Base-by-base conservation (phyloP, 2,888 invertebrate genomes). In the Eilema depressum region DNA sequence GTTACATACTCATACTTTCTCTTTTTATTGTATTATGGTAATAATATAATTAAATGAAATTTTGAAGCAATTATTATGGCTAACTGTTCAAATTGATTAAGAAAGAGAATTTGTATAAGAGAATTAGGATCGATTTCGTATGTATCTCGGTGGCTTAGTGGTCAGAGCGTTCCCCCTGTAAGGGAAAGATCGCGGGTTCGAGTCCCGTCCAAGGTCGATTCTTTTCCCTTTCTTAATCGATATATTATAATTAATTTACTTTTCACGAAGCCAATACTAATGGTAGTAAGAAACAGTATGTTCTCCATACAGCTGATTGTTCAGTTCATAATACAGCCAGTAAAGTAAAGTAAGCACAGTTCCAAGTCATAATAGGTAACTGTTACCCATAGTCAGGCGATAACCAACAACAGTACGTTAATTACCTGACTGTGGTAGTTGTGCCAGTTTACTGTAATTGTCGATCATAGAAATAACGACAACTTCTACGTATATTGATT, bases 331-430 rank as follows among this genome's bases (percentile, higher is more conserved):
- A 70, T 28, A 12, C 47, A 67, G 59, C 59, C 63, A 59, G 33
- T 67, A 67, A 66, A 70, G 26, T 56, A 23, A 25, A 61, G 57
- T 30, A 62, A 61, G 57, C 62, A 41, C 56, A 70, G 61, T 66
- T 60, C 60, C 64, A 64, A 62, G 28, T 62, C 63, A 71, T 63
- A 66, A 63, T 59, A 71, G 47, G 59, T 17, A 67, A 71, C 70
- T 67, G 63, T 63, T 67, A 47, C 14, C 47, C 33, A 71, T 71
- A 61, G 53, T 65, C 65, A 61, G 33, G 11, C 60, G 14, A 53
- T 69, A 61, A 69, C 53, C 30, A 65, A 61, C 26, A 69, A 60
- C 30, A 65, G 28, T 23, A 47, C 33, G 2, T 53, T 14, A 28
- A 17, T n/a, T 23, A 41, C 26, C 23, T 26, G 33, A 37, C 56